Base-by-base conservation (phyloP, 2,113 vertebrate genomes). In the Grallaria varia region DNA sequence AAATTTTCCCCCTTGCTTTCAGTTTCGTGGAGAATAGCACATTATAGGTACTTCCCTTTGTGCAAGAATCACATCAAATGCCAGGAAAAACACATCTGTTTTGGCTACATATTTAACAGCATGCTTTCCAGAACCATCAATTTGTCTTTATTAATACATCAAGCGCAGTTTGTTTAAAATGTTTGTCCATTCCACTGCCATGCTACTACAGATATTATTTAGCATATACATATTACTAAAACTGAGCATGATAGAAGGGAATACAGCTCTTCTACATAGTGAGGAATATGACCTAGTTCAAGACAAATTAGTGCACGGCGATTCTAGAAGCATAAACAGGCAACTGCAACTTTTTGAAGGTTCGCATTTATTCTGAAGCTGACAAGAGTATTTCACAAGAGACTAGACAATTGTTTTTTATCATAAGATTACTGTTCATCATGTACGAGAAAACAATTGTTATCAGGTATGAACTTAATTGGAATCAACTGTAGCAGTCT, bases 401-500 rank as follows among this genome's bases (percentile, higher is more conserved):
- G 87, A 92, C 87, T 55, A 88, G 91, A 88, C 95, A 94, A 92
- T 96, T 92, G 52, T 62, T 87, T 97, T 98, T 96, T 97, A 94
- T 97, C 85, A 31, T 87, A 69, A 93, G 87, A 95, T 97, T 95
- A 81, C 90, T 45, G 74, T 87, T 97, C 93, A 95, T 97, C 93
- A 52, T 85, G 95, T 94, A 95, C 94, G 93, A 95, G 96, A 97
- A 98, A 98, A 98, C 97, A 97, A 97, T 96, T 96, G 90, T 80
- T 96, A 97, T 93, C 95, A 96, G 94, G 83, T 88, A 97, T 80
- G 96, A 98, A 97, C 96, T 97, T 98, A 98, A 98, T 98, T 98
- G 97, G 98, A 98, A 98, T 98, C 97, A 98, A 98, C 97, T 97
- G 96, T 42, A 76, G 84, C 96, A 72, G 93, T 97, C 97, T 97